A percentile compares a stretch with the other conserved stretches of the same genome.
phyloP scores from a whole-genome alignment of 2,888 invertebrate genomes.

The Alloplasta piceator region DNA sequence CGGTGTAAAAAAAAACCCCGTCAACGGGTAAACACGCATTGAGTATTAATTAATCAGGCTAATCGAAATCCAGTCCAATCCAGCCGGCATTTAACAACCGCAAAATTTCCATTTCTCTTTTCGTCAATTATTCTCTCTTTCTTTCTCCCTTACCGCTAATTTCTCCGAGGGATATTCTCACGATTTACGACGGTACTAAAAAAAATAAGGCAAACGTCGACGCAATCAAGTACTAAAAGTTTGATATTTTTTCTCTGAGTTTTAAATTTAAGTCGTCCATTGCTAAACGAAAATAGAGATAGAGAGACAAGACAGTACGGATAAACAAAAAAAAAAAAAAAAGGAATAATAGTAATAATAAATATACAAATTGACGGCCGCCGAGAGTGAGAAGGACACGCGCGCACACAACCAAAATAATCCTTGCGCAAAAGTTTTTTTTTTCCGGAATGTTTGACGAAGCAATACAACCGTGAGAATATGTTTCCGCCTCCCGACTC shows the following conservation, averaged over 20 bases:
- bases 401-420: slow-evolving; percentile 7
- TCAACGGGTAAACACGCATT: slow-evolving; percentile 57
- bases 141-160: not conserved
- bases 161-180: slow-evolving; percentile 5
- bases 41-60: slow-evolving; percentile 62
- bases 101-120: slow-evolving; percentile 22
- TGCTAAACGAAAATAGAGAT: slow-evolving; percentile 74
- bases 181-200: slow-evolving; percentile 2
- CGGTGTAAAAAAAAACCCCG: slow-evolving; percentile 33
- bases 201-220: slow-evolving; percentile 28
- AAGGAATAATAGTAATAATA: slow-evolving; percentile 64
- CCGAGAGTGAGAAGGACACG: slow-evolving; percentile 73
- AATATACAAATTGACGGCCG: slow-evolving; percentile 75
- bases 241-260: slow-evolving; percentile 66
- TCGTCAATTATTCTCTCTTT: slow-evolving; percentile 11
- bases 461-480: slow-evolving; percentile 51
- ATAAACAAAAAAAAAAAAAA: slow-evolving; percentile 57
- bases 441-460: slow-evolving; percentile 60
- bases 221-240: slow-evolving; percentile 73
- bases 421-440: slow-evolving; percentile 19
- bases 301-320: slow-evolving; percentile 65
- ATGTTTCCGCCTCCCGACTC: no score
- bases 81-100: slow-evolving; percentile 5
- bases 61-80: slow-evolving; percentile 51
- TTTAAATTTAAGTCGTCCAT: slow-evolving; percentile 69